Base-by-base conservation (phyloP, 2,888 invertebrate species). In the Nebria brevicollis region DNA sequence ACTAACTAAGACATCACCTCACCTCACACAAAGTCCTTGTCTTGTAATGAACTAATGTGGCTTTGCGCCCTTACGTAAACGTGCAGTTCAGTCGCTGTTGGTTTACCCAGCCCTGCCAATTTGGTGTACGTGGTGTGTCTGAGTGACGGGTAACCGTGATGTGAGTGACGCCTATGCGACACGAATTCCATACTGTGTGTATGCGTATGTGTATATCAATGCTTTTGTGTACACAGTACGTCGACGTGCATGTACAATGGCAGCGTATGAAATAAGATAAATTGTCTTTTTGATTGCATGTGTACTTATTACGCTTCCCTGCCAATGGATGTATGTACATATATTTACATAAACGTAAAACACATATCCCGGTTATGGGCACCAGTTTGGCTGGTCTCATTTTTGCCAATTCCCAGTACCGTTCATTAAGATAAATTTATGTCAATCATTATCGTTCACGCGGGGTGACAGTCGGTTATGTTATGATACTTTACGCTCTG, bases 351-450 rank as follows among this genome's bases (percentile, higher is more conserved):
- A 84, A 80, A 83, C 84, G 84, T 82, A 85, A 84, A 83, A 85
- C 83, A 83, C 83, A 85, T 84, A 84, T 84, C 83, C 84, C 83
- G 83, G 85, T 85, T 85, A 85, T 84, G 84, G 83, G 82, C 68
- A 20, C n/a, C 74, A 77, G 82, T 83, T 34, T 34, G 5, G 34
- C 34, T 34, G 34, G 34, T 34, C 34, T 75, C 77, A 79, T 82
- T 84, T 83, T 84, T 84, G 82, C 81, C 82, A 65, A 76, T 34
- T 54, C 26, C 76, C 79, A 82, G 81, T 41, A 74, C 86, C 86
- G 87, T 88, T 88, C 88, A 88, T 88, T 88, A 88, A 87, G 87
- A 85, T 84, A 87, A 89, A 89, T 89, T 89, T 89, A 89, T 89
- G 88, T 87, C 89, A 89, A 89, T 89, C 89, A 88, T 89, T 89